These are phyloP conservation scores for Cosmorhoe ocellata DNA, from an alignment of 2,888 invertebrate genomes.

Conservation along the genomic window DNA sequence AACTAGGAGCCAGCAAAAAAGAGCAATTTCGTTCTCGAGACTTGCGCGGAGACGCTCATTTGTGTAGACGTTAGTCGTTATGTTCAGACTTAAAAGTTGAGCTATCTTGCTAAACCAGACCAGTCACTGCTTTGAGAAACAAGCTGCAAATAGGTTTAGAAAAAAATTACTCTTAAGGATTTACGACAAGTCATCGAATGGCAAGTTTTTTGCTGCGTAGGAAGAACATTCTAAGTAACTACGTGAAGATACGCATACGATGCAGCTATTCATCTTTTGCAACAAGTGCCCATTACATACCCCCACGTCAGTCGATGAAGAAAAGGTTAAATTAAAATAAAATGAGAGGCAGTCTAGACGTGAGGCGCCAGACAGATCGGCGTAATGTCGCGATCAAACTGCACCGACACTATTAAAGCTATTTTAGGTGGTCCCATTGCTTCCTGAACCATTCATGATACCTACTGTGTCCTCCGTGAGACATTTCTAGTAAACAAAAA, in stretches of 20 bases:
- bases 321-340: constrained; percentile 47
- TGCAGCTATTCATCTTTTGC: constrained; percentile 28
- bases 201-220: constrained; percentile 23
- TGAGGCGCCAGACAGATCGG: constrained; percentile 48
- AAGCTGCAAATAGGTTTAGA: constrained; percentile 10
- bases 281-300: constrained; percentile 31
- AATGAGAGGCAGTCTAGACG: constrained; percentile 50
- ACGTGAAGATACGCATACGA: constrained; percentile 16
- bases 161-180: constrained; percentile 13
- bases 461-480: constrained; percentile 29
- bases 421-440: constrained; percentile 51
- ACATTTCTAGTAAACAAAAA: constrained; percentile 23
- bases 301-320: constrained; percentile 34
- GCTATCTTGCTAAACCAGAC: constrained; percentile 18
- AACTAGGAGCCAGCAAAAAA: constrained; percentile 13
- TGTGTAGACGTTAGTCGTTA: constrained; percentile 22
- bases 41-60: constrained; percentile 24
- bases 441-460: constrained; percentile 51
- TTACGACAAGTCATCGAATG: constrained; percentile 27
- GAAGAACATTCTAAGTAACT: constrained; percentile 13
- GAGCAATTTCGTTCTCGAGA: constrained; percentile 24
- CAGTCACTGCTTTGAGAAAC: constrained; percentile 6
- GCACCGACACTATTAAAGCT: constrained; percentile 46
- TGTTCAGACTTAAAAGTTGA: constrained; percentile 13
- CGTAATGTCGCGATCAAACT: constrained; percentile 44